Conservation (phyloP, 2,113 vertebrate species). For the Astur gentilis region DNA sequence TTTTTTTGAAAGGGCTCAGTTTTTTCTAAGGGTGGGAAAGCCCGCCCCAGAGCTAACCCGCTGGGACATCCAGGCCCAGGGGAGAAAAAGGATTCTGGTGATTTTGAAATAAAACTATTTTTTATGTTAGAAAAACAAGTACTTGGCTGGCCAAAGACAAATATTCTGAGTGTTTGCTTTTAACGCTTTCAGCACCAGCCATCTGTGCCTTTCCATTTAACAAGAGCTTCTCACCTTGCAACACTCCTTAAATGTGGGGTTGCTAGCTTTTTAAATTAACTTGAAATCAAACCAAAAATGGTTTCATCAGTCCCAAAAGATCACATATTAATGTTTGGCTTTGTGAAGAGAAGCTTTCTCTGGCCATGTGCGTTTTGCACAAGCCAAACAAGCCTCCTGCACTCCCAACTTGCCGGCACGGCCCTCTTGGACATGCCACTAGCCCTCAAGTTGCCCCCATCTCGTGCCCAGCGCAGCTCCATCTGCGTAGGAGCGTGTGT, state of each 20-base stretch:
- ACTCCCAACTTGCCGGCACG: not conserved
- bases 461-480: accelerated
- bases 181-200: not conserved
- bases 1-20: not conserved
- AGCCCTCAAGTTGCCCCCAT: not conserved
- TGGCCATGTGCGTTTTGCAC: not conserved
- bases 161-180: not conserved
- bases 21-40: not conserved
- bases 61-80: not conserved
- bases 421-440: not conserved
- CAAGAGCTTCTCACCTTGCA: not conserved
- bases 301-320: not conserved
- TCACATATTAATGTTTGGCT: not conserved
- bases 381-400: not conserved
- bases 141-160: not conserved
- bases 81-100: not conserved
- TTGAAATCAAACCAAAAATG: not conserved
- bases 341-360: not conserved
- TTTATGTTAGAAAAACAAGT: constrained; percentile 6
- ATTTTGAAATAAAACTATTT: not conserved
- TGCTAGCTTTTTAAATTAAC: not conserved
- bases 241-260: not conserved
- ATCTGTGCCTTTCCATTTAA: not conserved
- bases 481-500: accelerated
- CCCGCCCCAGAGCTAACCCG: not conserved